phyloP scores from a whole-genome alignment of 2,797 vertebrate genomes.

The Oreortyx pictus region DNA sequence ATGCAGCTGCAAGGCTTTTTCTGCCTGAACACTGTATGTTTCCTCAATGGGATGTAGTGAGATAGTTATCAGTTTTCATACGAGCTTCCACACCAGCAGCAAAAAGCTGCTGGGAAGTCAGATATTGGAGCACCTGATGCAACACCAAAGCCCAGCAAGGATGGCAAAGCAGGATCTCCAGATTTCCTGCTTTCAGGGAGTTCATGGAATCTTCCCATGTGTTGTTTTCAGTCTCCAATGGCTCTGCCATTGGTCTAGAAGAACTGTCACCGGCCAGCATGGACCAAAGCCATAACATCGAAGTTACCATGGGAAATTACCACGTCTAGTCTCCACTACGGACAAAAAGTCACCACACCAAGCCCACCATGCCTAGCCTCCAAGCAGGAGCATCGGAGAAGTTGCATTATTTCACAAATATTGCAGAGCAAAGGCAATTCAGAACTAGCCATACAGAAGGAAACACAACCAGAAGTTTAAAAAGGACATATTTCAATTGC shows the following conservation, averaged over 20 bases:
- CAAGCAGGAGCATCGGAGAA: background rate
- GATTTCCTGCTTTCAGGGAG: background rate
- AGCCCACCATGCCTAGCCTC: background rate
- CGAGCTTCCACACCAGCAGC: background rate
- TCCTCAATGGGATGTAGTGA: background rate
- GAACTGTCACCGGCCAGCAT: background rate
- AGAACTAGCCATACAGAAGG: background rate
- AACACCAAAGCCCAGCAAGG: background rate
- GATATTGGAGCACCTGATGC: background rate
- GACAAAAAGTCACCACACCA: too few relatives aligned
- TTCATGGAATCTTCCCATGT: background rate
- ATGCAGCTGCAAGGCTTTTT: fast-evolving
- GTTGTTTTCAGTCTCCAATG: background rate
- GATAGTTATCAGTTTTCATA: background rate
- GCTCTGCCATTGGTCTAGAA: background rate
- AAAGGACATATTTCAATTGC: background rate
- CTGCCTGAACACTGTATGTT: background rate
- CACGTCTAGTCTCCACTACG: background rate
- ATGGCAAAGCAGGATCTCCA: background rate
- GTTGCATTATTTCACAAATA: fast-evolving
- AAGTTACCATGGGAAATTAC: fast-evolving
- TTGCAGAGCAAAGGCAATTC: background rate
- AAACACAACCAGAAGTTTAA: background rate
- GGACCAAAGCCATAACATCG: background rate
- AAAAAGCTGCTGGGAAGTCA: background rate